Evolutionary conservation across 2,113 vertebrate species (phyloP).

Genomic region (Actenoides hombroni): DNA sequence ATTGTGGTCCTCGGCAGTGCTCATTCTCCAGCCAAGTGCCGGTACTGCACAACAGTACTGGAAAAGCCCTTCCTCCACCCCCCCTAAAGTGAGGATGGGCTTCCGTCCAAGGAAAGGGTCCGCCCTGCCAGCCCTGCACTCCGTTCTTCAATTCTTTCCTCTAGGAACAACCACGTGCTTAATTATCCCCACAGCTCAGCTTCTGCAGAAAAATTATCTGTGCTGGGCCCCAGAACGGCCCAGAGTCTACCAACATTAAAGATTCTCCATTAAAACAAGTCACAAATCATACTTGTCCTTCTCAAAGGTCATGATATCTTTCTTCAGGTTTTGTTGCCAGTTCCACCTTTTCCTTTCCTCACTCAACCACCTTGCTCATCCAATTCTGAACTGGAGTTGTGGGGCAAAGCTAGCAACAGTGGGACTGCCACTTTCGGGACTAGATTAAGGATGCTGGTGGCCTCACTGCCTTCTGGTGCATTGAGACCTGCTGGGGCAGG

Average conservation of each 20-base stretch:
- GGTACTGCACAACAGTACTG: neutral
- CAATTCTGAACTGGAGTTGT: neutral
- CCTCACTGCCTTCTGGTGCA: neutral
- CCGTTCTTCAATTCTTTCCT: neutral
- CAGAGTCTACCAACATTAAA: neutral
- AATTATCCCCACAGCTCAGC: neutral
- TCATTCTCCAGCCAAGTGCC: accelerated
- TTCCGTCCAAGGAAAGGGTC: neutral
- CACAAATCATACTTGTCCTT: neutral
- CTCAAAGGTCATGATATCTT: neutral
- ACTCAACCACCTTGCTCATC: neutral
- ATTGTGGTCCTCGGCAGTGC: accelerated
- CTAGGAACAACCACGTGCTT: neutral
- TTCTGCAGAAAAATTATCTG: neutral
- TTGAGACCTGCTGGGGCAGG: neutral
- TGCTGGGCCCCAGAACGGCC: neutral
- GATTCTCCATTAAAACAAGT: neutral
- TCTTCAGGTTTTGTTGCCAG: neutral
- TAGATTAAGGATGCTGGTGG: neutral
- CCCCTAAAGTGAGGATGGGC: neutral
- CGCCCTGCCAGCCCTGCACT: neutral
- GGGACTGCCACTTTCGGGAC: neutral
- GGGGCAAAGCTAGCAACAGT: neutral
- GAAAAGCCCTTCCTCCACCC: neutral
- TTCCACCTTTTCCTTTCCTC: neutral